These are phyloP conservation scores for Gordius sp. DNA, from an alignment of 2,888 invertebrate genomes.

Conservation along the genomic window DNA sequence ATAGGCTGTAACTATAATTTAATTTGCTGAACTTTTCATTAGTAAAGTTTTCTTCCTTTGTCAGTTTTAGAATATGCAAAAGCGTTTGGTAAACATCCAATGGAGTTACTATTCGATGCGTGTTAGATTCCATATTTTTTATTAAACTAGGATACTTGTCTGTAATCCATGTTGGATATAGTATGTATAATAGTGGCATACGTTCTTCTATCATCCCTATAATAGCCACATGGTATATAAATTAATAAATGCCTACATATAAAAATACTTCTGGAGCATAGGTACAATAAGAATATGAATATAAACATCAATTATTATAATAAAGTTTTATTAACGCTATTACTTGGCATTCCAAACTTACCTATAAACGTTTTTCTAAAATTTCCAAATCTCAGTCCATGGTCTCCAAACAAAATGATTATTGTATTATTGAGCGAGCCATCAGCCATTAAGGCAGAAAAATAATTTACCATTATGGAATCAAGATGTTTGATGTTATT, in stretches of 20 bases:
- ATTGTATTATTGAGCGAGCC: constrained; percentile 22
- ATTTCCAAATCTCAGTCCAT: constrained; percentile 29
- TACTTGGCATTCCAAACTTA: no score
- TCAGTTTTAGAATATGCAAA: constrained; percentile 23
- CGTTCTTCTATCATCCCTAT: constrained; percentile 27
- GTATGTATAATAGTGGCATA: constrained; percentile 27
- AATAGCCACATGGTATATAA: no score
- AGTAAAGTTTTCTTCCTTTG: constrained; percentile 19
- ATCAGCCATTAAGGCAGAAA: constrained; percentile 19
- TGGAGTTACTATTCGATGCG: constrained; percentile 27
- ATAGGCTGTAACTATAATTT: constrained; percentile 6
- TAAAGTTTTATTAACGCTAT: no score
- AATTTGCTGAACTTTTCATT: neutral
- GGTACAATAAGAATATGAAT: no score
- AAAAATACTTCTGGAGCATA: no score
- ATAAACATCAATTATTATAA: no score
- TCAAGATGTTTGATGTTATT: constrained; percentile 24
- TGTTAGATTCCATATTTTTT: constrained; percentile 23
- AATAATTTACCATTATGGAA: neutral
- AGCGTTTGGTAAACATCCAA: constrained; percentile 29
- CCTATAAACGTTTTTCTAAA: constrained; percentile 28
- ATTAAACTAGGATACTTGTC: constrained; percentile 23
- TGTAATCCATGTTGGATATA: constrained; percentile 26
- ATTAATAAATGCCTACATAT: no score
- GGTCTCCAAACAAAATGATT: constrained; percentile 27